A percentile compares a stretch with the other conserved stretches of the same genome.
Evolutionary conservation across 2,113 vertebrate genomes (phyloP).

Genomic region (Xenus cinereus): DNA sequence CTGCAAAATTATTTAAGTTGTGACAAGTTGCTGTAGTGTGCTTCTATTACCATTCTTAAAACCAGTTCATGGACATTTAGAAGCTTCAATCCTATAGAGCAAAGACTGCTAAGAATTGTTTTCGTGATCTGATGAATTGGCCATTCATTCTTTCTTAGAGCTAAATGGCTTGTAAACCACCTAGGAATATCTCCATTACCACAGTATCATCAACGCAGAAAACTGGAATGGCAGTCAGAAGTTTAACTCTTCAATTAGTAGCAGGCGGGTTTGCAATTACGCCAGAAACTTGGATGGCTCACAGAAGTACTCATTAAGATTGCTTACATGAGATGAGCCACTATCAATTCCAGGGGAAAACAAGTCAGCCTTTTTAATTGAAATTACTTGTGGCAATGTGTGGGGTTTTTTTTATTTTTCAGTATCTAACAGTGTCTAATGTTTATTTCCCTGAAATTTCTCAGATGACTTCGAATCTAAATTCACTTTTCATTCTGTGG

Average conservation of each 20-base stretch:
- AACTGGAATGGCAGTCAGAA: not conserved
- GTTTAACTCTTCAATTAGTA: not conserved
- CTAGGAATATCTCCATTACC: not conserved
- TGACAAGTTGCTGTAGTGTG: not conserved
- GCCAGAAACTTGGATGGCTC: not conserved
- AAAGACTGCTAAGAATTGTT: not conserved
- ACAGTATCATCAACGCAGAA: not conserved
- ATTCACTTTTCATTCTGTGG: slow-evolving; percentile 94
- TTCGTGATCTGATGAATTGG: not conserved
- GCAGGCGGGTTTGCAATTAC: not conserved
- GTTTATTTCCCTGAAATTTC: slow-evolving; percentile 19
- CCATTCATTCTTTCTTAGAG: not conserved
- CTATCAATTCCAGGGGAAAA: not conserved
- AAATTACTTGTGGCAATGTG: not conserved
- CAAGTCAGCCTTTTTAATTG: not conserved
- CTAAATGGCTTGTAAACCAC: not conserved
- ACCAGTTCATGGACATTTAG: not conserved
- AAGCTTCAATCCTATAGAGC: not conserved
- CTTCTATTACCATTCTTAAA: not conserved
- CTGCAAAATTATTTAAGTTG: not conserved
- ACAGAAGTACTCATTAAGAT: not conserved
- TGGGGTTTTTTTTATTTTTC: not conserved
- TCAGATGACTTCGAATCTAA: slow-evolving; percentile 97
- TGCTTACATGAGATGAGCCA: not conserved
- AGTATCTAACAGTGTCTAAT: not conserved